Percentiles rank a stretch among this genome's conserved stretches.
phyloP scores from a whole-genome alignment of 2,113 vertebrate species.

The Salminus brasiliensis region DNA sequence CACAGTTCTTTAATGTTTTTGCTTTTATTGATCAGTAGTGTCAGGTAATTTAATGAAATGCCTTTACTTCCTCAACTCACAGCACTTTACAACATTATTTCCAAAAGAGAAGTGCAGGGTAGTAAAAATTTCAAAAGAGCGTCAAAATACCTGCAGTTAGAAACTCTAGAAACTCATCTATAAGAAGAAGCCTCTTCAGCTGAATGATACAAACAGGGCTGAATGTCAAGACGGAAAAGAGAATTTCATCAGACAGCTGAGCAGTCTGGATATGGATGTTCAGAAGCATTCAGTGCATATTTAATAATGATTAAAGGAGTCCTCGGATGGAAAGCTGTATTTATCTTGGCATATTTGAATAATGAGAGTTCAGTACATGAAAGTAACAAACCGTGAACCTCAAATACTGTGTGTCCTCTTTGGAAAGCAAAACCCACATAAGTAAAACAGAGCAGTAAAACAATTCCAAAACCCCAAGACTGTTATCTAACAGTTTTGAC shows the following conservation, averaged over 20 bases:
- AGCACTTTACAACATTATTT: neutral
- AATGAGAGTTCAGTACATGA: too few relatives aligned
- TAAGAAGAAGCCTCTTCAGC: neutral
- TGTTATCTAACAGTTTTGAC: too few relatives aligned
- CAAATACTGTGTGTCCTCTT: too few relatives aligned
- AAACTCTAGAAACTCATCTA: too few relatives aligned
- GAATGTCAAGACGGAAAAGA: neutral
- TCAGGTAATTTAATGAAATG: constrained; percentile 18
- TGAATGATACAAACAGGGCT: neutral
- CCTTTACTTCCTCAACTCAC: neutral
- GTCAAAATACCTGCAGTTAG: neutral
- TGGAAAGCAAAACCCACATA: too few relatives aligned
- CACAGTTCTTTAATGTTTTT: constrained; percentile 55
- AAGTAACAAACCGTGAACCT: too few relatives aligned
- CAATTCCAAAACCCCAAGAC: too few relatives aligned
- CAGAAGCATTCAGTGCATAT: too few relatives aligned
- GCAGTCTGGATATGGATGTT: too few relatives aligned
- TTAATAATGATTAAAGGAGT: too few relatives aligned
- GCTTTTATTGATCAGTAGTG: constrained; percentile 36
- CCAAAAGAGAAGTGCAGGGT: neutral
- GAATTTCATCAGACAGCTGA: neutral
- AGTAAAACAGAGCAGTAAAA: neutral
- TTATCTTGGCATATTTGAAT: too few relatives aligned
- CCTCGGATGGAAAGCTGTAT: too few relatives aligned
- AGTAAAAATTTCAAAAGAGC: neutral